phyloP scores from a whole-genome alignment of 2,113 vertebrate species.

The Ciconia boyciana region DNA sequence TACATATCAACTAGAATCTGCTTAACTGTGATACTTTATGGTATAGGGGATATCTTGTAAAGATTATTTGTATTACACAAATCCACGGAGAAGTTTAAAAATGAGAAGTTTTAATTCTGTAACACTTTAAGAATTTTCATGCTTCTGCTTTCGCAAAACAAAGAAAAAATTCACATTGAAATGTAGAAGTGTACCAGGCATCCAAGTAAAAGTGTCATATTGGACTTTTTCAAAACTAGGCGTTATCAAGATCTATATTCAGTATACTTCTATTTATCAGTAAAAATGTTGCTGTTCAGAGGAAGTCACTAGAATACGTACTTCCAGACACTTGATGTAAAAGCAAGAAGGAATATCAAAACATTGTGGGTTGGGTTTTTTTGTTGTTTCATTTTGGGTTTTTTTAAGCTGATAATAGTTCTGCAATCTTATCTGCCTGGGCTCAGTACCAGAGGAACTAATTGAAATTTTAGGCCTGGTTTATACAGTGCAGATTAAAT shows the following conservation, averaged over 20 bases:
- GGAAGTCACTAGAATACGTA: background rate
- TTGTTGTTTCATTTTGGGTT: background rate
- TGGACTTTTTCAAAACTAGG: background rate
- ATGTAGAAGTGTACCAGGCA: background rate
- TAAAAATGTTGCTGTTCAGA: background rate
- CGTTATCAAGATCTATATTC: background rate
- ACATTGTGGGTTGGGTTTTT: background rate
- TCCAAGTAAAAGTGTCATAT: background rate
- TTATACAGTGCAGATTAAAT: background rate
- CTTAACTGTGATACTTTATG: background rate
- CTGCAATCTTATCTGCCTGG: background rate
- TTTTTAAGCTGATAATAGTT: background rate
- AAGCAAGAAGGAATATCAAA: background rate
- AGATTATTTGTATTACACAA: background rate
- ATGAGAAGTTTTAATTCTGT: background rate
- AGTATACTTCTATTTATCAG: background rate
- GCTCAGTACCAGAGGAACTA: background rate
- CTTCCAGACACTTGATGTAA: background rate
- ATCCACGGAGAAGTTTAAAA: background rate
- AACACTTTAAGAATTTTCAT: background rate
- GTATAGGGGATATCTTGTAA: background rate
- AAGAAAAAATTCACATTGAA: background rate
- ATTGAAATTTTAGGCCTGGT: background rate
- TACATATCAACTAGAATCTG: background rate
- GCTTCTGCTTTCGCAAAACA: background rate